These are phyloP conservation scores for Monodelphis domestica DNA, from an alignment of 2,797 vertebrate genomes.

Conservation along the genomic window DNA sequence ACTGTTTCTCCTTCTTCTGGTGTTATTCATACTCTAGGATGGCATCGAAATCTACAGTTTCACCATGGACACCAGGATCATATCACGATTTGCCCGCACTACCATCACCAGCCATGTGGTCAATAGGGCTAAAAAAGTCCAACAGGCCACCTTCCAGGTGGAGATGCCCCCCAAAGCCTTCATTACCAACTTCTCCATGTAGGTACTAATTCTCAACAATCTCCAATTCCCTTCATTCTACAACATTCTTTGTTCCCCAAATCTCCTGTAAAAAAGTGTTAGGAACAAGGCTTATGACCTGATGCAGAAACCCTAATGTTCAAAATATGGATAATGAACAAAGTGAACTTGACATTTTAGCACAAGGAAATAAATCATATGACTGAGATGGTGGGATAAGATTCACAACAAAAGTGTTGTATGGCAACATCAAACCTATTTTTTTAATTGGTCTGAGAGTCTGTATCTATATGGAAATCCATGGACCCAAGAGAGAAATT, in stretches of 20 bases:
- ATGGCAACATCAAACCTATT: not conserved
- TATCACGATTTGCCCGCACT: slow-evolving; percentile 91
- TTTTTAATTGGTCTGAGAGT: not conserved
- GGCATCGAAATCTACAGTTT: slow-evolving; percentile 92
- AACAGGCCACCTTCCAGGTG: slow-evolving; percentile 91
- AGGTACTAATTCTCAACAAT: slow-evolving; percentile 66
- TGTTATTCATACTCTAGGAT: slow-evolving; percentile 61
- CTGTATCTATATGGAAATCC: not conserved
- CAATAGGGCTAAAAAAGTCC: slow-evolving; percentile 86
- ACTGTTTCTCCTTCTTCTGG: not conserved
- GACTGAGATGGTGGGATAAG: not conserved
- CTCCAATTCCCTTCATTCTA: not conserved
- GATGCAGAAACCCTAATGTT: not conserved
- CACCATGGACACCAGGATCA: slow-evolving; percentile 91
- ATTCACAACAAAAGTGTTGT: not conserved
- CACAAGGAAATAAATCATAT: not conserved
- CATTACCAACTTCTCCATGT: slow-evolving; percentile 96
- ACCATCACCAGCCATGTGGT: slow-evolving; percentile 91
- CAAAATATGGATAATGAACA: not conserved
- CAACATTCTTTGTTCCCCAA: not conserved
- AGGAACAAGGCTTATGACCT: not conserved
- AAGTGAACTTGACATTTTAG: not conserved
- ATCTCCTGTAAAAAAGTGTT: not conserved
- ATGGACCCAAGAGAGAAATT: not conserved
- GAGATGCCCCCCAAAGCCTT: slow-evolving; percentile 94